These are phyloP conservation scores for Edolisoma coerulescens DNA, from an alignment of 2,113 vertebrate species.

Conservation along the genomic window DNA sequence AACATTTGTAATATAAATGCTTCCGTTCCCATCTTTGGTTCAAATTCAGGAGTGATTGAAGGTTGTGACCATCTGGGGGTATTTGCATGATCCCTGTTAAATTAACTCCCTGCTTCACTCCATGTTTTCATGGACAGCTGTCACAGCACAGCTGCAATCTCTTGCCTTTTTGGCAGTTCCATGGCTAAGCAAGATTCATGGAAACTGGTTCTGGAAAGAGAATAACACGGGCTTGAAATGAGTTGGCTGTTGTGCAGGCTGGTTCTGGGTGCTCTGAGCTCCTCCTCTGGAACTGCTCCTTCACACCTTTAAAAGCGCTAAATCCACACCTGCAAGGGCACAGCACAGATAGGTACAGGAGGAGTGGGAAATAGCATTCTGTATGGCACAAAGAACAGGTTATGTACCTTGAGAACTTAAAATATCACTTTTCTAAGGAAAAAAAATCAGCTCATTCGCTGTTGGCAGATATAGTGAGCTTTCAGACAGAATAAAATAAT, in stretches of 20 bases:
- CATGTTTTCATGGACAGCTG: neutral
- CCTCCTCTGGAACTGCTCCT: neutral
- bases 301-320: neutral
- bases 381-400: neutral
- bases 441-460: neutral
- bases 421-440: neutral
- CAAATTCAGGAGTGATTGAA: neutral
- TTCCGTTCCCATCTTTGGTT: neutral
- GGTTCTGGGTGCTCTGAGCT: neutral
- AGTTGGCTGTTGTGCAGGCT: neutral
- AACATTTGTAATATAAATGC: neutral
- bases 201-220: neutral
- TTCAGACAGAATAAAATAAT: neutral
- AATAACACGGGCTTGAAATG: neutral
- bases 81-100: neutral
- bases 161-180: neutral
- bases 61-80: neutral
- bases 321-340: neutral
- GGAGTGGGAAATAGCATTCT: neutral
- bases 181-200: neutral
- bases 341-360: neutral
- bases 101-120: neutral
- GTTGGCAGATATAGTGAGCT: neutral
- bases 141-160: neutral
- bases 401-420: neutral